These are phyloP conservation scores for Melanophora roralis DNA, from an alignment of 2,888 invertebrate genomes.

Conservation along the genomic window DNA sequence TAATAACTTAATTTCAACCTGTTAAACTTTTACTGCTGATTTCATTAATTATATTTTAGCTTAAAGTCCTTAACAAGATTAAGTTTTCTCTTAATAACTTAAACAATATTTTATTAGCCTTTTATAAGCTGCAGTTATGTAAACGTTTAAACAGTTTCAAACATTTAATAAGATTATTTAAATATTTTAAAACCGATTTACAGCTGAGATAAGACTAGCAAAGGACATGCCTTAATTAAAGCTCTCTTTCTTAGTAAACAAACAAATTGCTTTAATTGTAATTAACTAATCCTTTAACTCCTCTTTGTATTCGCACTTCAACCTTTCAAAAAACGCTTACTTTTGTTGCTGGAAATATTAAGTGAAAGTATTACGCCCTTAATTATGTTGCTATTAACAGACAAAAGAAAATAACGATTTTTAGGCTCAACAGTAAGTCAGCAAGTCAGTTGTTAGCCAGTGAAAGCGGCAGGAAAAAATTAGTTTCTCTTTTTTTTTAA, in stretches of 20 bases:
- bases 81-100: too few species aligned
- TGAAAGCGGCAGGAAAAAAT: not conserved
- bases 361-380: slow-evolving; percentile 12
- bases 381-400: slow-evolving; percentile 17
- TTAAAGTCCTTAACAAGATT: too few species aligned
- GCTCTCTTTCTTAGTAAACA: not conserved
- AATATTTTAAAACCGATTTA: not conserved
- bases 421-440: slow-evolving; percentile 10
- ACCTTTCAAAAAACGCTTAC: not conserved
- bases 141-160: not conserved
- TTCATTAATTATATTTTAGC: too few species aligned
- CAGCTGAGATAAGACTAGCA: not conserved
- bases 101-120: too few species aligned
- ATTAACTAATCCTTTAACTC: slow-evolving; percentile 15
- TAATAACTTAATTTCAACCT: too few species aligned
- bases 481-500: too few species aligned
- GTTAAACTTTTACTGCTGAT: too few species aligned
- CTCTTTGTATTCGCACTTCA: not conserved
- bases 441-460: too few species aligned
- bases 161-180: not conserved
- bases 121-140: not conserved
- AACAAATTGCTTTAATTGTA: slow-evolving; percentile 53
- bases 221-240: too few species aligned
- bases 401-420: slow-evolving; percentile 4
- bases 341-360: not conserved